phyloP scores from a whole-genome alignment of 2,888 invertebrate species.

The Mamestra brassicae region DNA sequence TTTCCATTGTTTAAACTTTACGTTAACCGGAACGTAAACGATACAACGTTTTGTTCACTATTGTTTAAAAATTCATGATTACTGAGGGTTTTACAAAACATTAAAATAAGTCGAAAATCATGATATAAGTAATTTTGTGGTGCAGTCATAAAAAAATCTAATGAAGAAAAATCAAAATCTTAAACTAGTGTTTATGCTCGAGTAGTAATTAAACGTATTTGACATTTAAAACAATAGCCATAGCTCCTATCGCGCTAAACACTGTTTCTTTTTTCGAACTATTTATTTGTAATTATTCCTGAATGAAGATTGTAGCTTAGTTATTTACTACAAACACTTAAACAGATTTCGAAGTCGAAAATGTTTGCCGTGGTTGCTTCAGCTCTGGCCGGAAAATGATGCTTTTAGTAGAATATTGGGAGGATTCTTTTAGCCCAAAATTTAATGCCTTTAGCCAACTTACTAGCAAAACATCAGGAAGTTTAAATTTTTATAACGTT shows the following conservation, averaged over 20 bases:
- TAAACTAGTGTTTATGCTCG: not conserved
- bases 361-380: not conserved
- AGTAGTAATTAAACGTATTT: not conserved
- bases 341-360: not conserved
- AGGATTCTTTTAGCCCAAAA: not conserved
- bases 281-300: not conserved
- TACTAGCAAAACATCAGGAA: slow-evolving; percentile 65
- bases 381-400: not conserved
- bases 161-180: not conserved
- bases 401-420: not conserved
- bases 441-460: no score
- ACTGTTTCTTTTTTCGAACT: no score
- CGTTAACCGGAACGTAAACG: not conserved
- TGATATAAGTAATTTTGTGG: no score
- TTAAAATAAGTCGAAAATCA: not conserved
- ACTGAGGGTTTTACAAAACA: not conserved
- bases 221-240: not conserved
- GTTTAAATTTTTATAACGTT: slow-evolving; percentile 26
- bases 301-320: not conserved
- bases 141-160: no score
- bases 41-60: slow-evolving; percentile 28
- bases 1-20: no score
- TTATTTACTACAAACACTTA: not conserved
- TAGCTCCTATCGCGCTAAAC: no score
- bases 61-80: not conserved